Evolutionary conservation across 2,888 invertebrate species (phyloP), one percentile per base, ranked within the genome.

Genomic region (Pocota personata): DNA sequence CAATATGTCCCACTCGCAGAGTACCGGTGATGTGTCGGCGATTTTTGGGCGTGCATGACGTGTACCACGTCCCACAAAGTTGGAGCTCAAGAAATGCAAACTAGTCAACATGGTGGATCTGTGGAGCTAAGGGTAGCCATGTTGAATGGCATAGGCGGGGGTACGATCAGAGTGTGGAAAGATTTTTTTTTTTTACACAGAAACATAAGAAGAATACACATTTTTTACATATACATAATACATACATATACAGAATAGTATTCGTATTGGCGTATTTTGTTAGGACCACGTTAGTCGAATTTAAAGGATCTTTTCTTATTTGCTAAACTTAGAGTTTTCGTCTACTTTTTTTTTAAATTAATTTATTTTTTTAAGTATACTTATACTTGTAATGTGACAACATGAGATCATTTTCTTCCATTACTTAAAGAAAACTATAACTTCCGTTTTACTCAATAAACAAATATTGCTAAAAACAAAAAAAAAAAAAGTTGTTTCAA

Each of bases 21-120:
- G 94, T 24, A 94, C 95, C 6, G 95, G 95, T 27, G 95, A 95
- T 91, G 95, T 95, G 71, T 94, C 95, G 16, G 94, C 94, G 88
- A 95, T 95, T 93, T 92, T 95, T 89, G 94, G 94, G 75, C 92
- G 94, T 27, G 94, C 95, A 94, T 95, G 95, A 95, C 93, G 92
- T 88, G 90, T 92, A 86, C 91, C 91, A 73, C 89, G 91, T 79
- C 91, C 92, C 88, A 91, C 92, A 16, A 91, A 92, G 89, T 88
- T 92, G 88, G 91, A 91, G 89, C 90, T 92, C 88, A 92, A 92
- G 89, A 92, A 92, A 89, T 92, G 92, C 90, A 92, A 92, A 90
- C 91, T 92, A 91, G 92, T 92, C 89, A 92, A 92, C 89, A 92
- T 92, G 92, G 92, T 92, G 91, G 92, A 92, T 89, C 91, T 92